These are phyloP conservation scores for Oegoconia quadripuncta DNA, from an alignment of 2,888 invertebrate genomes.

Conservation along the genomic window DNA sequence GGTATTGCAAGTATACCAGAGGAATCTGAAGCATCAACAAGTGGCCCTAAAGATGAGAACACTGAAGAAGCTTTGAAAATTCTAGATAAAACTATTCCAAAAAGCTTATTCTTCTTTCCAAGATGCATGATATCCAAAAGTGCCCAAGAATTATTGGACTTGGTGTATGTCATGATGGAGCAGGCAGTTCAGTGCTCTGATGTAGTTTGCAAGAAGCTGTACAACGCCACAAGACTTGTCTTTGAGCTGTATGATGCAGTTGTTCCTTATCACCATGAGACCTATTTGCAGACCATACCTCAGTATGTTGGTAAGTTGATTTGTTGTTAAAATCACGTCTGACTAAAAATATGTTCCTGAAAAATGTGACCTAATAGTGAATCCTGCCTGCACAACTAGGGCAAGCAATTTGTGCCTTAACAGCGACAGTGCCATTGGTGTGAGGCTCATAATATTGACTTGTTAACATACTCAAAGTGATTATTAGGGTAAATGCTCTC, in stretches of 20 bases:
- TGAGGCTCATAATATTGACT: too few species aligned
- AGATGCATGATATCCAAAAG: constrained; percentile 81
- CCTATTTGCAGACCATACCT: constrained; percentile 89
- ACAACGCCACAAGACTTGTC: constrained; percentile 84
- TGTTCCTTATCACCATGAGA: constrained; percentile 89
- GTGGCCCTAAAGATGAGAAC: constrained; percentile 24
- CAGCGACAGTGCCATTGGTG: too few species aligned
- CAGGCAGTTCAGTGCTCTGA: constrained; percentile 82
- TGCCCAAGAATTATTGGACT: constrained; percentile 80
- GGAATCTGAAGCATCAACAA: constrained; percentile 13
- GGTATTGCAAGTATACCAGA: constrained; percentile 67
- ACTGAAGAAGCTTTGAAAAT: constrained; percentile 58
- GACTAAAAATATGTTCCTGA: too few species aligned
- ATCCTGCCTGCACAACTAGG: too few species aligned
- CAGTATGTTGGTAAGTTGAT: constrained; percentile 86
- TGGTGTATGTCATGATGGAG: constrained; percentile 82
- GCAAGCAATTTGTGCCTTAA: too few species aligned
- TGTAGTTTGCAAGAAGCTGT: constrained; percentile 81
- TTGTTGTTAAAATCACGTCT: too few species aligned
- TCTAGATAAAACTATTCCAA: constrained; percentile 61
- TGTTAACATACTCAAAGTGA: too few species aligned
- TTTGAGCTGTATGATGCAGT: constrained; percentile 88
- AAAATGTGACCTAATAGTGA: too few species aligned
- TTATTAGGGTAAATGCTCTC: too few species aligned
- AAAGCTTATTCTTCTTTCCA: constrained; percentile 70